Evolutionary conservation across 53 echinoderm and acorn worm species (phyloP), one percentile per base, ranked within the genome.

Genomic region (Henricia sp.): DNA sequence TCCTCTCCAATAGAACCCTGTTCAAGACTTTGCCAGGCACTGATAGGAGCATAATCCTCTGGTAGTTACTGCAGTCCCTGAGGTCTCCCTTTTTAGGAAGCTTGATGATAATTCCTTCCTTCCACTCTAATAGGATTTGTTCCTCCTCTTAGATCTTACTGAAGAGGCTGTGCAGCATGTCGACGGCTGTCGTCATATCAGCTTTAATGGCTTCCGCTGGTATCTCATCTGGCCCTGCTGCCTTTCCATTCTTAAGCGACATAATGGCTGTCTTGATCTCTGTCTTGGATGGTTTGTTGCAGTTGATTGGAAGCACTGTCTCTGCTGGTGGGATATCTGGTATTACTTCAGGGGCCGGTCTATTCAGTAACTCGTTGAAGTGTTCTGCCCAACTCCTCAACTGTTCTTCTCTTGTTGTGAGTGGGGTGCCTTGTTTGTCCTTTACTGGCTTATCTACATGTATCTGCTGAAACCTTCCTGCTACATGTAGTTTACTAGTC

Each of bases 41-140:
- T 16, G 60, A 77, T 12, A 77, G 60, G 20, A 77, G 57, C 6
- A 36, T 77, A 26, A 82, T 82, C n/a, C 66, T 48, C 29, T 68
- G 37, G 48, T 82, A 67, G 66, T 67, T 82, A 2, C 27, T 39
- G 46, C 12, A 40, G 50, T 82, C n/a, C 12, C 68, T 67, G 44
- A 67, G 83, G 50, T 68, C 68, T 11, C 68, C 83, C 46, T 82
- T 82, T 48, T 82, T 82, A 9, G 83, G 68, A 23, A 82, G 43
- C 50, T 83, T 83, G 12, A 83, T 33, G 28, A 83, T 4, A 48
- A 68, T 68, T 10, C 83, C 83, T 25, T 83, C 67, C 66, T 83
- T 83, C 66, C 83, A 83, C 1, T 66, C 68, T 2, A 9, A 14
- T 25, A 68, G 83, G 11, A 83, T 25, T 13, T 68, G 28, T 29